These are phyloP conservation scores for Nannobrachium achirus DNA, from an alignment of 2,113 vertebrate species.

Conservation along the genomic window DNA sequence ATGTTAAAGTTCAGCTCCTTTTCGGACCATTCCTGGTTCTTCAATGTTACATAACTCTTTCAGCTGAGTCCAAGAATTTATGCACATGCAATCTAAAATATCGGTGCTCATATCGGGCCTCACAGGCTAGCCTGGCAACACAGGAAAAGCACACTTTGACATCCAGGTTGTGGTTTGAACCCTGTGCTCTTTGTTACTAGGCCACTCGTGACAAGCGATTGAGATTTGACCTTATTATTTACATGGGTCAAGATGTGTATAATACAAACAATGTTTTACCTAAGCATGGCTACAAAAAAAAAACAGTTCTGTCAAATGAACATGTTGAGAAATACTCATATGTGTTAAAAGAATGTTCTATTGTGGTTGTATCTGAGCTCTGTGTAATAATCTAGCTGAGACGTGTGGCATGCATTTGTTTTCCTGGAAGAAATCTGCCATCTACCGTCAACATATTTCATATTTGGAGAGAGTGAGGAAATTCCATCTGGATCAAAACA, in stretches of 20 bases:
- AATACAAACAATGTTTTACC: no score
- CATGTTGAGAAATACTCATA: no score
- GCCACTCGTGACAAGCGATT: not conserved
- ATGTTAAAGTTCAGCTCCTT: slow-evolving; percentile 28
- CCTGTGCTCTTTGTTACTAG: slow-evolving; percentile 15
- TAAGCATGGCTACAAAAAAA: no score
- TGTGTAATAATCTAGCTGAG: not conserved
- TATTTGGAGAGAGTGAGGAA: slow-evolving; percentile 5
- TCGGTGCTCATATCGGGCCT: slow-evolving; percentile 39
- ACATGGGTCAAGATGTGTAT: no score
- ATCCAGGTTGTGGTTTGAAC: slow-evolving; percentile 44
- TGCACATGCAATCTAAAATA: slow-evolving; percentile 33
- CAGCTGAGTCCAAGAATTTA: slow-evolving; percentile 42
- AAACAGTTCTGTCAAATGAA: no score
- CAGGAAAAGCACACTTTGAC: slow-evolving; percentile 42
- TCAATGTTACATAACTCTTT: slow-evolving; percentile 22
- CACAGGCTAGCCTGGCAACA: slow-evolving; percentile 46
- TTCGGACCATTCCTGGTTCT: slow-evolving; percentile 40
- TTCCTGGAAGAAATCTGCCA: not conserved
- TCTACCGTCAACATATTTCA: not conserved
- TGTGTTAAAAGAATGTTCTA: no score
- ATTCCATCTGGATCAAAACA: slow-evolving; percentile 42
- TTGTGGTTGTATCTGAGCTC: not conserved
- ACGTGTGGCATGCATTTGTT: not conserved
- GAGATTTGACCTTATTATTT: no score